A percentile compares a stretch with the other conserved stretches of the same genome.
Conservation (phyloP, 2,888 invertebrate genomes). For the Tachystola acroxantha region DNA sequence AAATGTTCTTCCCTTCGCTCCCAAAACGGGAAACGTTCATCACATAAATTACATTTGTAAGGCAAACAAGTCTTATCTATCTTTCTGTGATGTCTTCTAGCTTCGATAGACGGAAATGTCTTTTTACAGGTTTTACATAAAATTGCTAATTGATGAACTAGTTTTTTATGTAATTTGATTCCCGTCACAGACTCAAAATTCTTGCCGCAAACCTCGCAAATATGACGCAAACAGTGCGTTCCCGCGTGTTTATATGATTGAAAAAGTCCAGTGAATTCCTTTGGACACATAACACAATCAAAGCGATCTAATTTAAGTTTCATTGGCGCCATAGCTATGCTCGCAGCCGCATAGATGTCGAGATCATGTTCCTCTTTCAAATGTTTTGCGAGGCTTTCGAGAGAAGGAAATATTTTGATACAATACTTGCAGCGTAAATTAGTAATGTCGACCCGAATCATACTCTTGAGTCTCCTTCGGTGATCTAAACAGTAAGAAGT, state of each 20-base stretch:
- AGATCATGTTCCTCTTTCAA: conserved; percentile 15
- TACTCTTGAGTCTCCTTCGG: too few species aligned
- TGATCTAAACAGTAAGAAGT: too few species aligned
- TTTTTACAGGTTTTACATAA: conserved; percentile 14
- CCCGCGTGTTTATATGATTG: conserved; percentile 17
- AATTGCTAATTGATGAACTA: not conserved
- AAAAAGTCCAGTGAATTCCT: conserved; percentile 10
- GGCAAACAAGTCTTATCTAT: conserved; percentile 17
- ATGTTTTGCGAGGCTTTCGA: conserved; percentile 15
- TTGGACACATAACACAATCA: conserved; percentile 15
- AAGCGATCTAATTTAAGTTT: conserved; percentile 13
- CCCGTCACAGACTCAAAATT: conserved; percentile 11
- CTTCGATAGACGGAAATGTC: conserved; percentile 18
- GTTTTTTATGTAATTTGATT: conserved; percentile 10
- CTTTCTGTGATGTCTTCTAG: conserved; percentile 22
- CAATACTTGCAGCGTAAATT: conserved; percentile 16
- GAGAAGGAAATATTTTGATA: conserved; percentile 1
- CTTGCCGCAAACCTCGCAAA: conserved; percentile 21
- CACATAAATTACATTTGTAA: conserved; percentile 20
- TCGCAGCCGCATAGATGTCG: conserved; percentile 7
- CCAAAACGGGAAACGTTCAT: conserved; percentile 21
- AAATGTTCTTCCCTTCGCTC: conserved; percentile 21
- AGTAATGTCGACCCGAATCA: conserved; percentile 15
- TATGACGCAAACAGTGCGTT: conserved; percentile 14
- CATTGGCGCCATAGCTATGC: conserved; percentile 15